A percentile compares a stretch with the other conserved stretches of the same genome.
These are phyloP conservation scores for Cyclophora punctaria DNA, from an alignment of 2,888 invertebrate species.

Conservation along the genomic window DNA sequence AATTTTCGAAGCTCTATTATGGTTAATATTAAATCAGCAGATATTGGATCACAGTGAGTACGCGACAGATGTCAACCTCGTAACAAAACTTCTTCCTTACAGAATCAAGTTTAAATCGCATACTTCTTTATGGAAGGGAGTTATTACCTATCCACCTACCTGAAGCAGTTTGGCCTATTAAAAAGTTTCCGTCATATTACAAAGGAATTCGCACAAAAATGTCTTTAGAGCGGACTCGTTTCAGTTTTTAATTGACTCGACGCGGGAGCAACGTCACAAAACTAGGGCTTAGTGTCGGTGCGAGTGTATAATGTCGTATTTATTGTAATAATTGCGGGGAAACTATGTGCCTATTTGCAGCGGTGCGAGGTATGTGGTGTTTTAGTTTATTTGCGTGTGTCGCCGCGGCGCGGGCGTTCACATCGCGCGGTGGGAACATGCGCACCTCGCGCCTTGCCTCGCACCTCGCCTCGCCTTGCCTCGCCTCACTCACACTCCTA, in stretches of 20 bases:
- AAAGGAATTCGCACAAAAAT: constrained; percentile 1
- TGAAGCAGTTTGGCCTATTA: constrained; percentile 7
- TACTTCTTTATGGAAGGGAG: constrained; percentile 13
- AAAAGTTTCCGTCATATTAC: constrained; percentile 8
- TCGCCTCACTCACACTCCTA: not conserved
- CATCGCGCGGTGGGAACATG: constrained; percentile 24
- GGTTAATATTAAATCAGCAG: constrained; percentile 13
- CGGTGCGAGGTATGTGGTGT: constrained; percentile 21
- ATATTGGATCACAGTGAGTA: constrained; percentile 2
- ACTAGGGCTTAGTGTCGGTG: constrained; percentile 6
- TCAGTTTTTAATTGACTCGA: not conserved
- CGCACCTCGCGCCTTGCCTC: constrained; percentile 1
- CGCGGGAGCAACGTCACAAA: constrained; percentile 2
- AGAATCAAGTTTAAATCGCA: constrained; percentile 24
- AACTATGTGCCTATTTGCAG: constrained; percentile 52
- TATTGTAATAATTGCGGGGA: constrained; percentile 41
- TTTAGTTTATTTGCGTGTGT: constrained; percentile 62
- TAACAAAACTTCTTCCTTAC: constrained; percentile 45
- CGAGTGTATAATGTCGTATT: constrained; percentile 16
- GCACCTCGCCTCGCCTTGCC: constrained; percentile 2
- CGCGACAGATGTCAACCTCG: constrained; percentile 42
- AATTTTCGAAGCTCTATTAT: constrained; percentile 6
- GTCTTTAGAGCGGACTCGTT: not conserved
- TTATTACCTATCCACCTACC: constrained; percentile 15
- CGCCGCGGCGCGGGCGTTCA: constrained; percentile 66